These are phyloP conservation scores for Drosophila nikananu DNA, from an alignment of 1,140 invertebrate species.

Conservation along the genomic window DNA sequence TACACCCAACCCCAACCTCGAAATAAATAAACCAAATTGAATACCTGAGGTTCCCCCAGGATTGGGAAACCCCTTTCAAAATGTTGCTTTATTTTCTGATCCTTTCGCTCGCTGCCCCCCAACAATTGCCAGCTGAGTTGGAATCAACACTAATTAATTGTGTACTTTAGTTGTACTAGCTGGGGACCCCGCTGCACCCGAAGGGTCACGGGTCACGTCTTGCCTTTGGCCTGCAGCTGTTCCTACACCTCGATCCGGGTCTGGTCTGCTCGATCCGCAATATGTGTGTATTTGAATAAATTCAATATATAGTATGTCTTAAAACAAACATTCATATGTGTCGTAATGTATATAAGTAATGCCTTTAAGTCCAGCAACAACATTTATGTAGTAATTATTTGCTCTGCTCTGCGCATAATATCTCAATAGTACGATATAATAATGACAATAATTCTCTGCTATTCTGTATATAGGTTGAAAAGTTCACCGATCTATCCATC, in stretches of 20 bases:
- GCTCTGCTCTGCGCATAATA: conserved; percentile 48
- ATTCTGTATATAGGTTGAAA: conserved; percentile 65
- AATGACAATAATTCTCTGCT: conserved; percentile 46
- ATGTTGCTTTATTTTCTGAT: conserved; percentile 59
- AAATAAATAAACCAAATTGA: conserved; percentile 10
- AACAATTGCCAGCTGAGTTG: conserved; percentile 28
- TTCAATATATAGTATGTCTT: conserved; percentile 72
- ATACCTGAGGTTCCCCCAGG: conserved; percentile 50
- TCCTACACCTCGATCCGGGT: conserved; percentile 27
- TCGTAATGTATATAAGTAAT: conserved; percentile 55
- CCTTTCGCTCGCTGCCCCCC: conserved; percentile 19
- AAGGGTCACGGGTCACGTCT: conserved; percentile 12
- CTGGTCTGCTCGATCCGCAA: conserved; percentile 48
- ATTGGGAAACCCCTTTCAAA: conserved; percentile 55
- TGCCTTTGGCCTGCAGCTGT: conserved; percentile 61
- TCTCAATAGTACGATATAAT: conserved; percentile 40
- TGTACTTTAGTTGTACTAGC: conserved; percentile 35
- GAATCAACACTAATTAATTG: conserved; percentile 44
- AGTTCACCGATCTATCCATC: conserved; percentile 70
- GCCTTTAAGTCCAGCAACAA: conserved; percentile 61
- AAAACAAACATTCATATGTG: conserved; percentile 64
- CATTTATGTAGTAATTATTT: conserved; percentile 52
- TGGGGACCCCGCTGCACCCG: neutral
- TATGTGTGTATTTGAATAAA: conserved; percentile 82
- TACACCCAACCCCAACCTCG: neutral